Evolutionary conservation across 2,113 vertebrate species (phyloP).

Genomic region (Sporophila hypoxantha): DNA sequence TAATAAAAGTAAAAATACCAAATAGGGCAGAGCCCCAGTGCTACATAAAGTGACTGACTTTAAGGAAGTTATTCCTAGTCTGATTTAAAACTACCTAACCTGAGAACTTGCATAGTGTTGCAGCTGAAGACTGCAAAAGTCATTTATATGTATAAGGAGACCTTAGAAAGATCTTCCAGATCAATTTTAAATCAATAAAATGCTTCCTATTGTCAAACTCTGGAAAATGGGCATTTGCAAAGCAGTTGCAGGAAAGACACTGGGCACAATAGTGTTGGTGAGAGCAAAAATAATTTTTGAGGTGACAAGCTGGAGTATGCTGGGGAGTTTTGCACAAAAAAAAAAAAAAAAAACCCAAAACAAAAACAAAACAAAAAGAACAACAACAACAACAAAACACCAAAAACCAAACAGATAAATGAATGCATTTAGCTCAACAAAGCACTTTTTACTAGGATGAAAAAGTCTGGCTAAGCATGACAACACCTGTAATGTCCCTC

Average conservation of each 20-base stretch:
- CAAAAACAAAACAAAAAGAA: too few species aligned
- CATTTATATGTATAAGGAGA: neutral
- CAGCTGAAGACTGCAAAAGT: neutral
- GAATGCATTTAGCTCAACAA: neutral
- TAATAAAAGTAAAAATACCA: constrained; percentile 40
- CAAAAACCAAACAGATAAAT: neutral
- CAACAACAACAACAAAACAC: too few species aligned
- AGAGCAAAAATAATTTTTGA: neutral
- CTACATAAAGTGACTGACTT: neutral
- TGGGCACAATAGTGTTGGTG: neutral
- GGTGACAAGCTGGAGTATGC: neutral
- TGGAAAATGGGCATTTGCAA: neutral
- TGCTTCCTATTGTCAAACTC: neutral
- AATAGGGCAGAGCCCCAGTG: neutral
- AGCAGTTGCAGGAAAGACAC: neutral
- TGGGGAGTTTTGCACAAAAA: neutral
- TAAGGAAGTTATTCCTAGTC: neutral
- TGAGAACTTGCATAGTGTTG: neutral
- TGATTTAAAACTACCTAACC: neutral
- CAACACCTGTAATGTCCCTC: neutral
- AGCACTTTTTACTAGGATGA: neutral
- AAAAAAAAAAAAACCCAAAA: neutral
- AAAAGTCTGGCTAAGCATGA: neutral
- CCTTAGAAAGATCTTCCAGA: neutral
- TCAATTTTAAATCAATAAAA: neutral